phyloP scores from a whole-genome alignment of 2,888 invertebrate genomes.

The Apodemia zela region DNA sequence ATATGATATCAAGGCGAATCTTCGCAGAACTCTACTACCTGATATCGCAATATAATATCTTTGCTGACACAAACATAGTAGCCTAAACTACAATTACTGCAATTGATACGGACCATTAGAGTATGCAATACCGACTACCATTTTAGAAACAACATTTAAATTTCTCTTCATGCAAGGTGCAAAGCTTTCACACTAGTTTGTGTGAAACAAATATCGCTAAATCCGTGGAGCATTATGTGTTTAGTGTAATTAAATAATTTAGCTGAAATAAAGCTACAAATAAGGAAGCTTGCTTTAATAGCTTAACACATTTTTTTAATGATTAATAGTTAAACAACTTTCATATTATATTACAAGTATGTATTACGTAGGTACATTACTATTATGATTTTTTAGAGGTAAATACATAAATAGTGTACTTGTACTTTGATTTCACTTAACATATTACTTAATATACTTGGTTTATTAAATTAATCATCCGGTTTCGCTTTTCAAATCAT shows the following conservation, averaged over 20 bases:
- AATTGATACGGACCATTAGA: not conserved
- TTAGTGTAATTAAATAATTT: conserved; percentile 23
- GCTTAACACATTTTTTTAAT: conserved; percentile 8
- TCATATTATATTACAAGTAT: not conserved
- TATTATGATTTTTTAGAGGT: too few species aligned
- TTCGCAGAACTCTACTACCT: too few species aligned
- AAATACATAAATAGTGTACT: too few species aligned
- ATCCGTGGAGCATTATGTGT: conserved; percentile 15
- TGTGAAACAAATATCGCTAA: conserved; percentile 17
- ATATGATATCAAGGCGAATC: too few species aligned
- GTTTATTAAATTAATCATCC: too few species aligned
- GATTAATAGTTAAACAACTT: not conserved
- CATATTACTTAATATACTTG: too few species aligned
- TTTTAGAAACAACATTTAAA: conserved; percentile 20
- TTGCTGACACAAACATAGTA: not conserved
- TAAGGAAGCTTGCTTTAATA: conserved; percentile 21
- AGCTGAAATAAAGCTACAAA: conserved; percentile 19
- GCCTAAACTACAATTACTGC: not conserved
- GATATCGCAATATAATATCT: not conserved
- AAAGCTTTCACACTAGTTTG: conserved; percentile 18
- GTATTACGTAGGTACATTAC: not conserved
- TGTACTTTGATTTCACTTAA: too few species aligned
- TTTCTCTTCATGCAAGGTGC: conserved; percentile 19
- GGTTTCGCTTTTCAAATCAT: too few species aligned
- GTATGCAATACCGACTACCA: conserved; percentile 17